phyloP scores from a whole-genome alignment of 35 echinoderm and acorn worm species.

The Lytechinus pictus region DNA sequence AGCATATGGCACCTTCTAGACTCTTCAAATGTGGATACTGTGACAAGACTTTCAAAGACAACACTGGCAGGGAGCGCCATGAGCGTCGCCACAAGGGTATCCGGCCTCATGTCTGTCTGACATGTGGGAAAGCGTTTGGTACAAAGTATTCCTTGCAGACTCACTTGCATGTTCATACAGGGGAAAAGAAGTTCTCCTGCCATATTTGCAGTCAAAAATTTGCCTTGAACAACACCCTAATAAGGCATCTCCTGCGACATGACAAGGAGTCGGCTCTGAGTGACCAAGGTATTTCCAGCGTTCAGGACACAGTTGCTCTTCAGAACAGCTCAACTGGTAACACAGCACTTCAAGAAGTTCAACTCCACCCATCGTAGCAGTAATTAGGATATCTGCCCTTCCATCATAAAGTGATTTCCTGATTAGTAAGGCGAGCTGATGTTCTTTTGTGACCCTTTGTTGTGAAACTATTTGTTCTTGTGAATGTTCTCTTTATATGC shows the following conservation, averaged over 20 bases:
- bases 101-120: conserved; percentile 41
- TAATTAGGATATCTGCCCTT: not conserved
- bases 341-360: not conserved
- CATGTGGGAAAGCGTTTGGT: conserved; percentile 23
- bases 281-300: not conserved
- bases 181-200: not conserved
- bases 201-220: not conserved
- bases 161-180: conserved; percentile 34
- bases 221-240: conserved; percentile 30
- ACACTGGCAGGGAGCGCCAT: not conserved
- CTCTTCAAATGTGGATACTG: not conserved
- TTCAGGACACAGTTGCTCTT: not conserved
- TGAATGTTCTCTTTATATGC: not conserved
- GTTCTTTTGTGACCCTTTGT: not conserved
- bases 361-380: not conserved
- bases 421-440: not conserved
- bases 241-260: not conserved
- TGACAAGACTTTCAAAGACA: conserved; percentile 38
- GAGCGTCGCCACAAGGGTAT: conserved; percentile 42
- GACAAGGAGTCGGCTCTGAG: not conserved
- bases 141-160: conserved; percentile 11
- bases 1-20: not conserved
- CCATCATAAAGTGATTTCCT: not conserved
- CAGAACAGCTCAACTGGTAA: not conserved
- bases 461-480: not conserved